Base-by-base conservation (phyloP, 23 tunicate genomes). In the Halocynthia aurantium region DNA sequence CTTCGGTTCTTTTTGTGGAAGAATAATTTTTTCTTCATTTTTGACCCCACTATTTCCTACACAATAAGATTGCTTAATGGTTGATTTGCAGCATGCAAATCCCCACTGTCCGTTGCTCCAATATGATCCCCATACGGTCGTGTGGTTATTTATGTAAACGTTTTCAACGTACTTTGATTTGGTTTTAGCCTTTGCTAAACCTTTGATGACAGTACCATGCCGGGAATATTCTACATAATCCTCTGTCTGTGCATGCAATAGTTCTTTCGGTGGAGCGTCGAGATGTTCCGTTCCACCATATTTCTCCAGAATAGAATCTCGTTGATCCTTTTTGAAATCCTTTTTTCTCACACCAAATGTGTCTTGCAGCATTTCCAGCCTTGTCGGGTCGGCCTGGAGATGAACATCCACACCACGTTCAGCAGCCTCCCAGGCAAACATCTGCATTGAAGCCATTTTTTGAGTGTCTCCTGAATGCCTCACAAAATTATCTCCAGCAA, bases 401-500 rank as follows among this genome's bases (percentile, higher is more conserved):
- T 94, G 98, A 52, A 94, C 98, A 54, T 88, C 91, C 8, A 82
- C 86, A 0, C 98, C 98, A 61, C 78, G 75, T 17, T 94, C 95
- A 57, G 67, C 85, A n/a, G 98, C 98, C 64, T 94, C 94, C 98
- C 94, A 87, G 5, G 98, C 98, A 76, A 87, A 94, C 89, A 94
- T 84, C 78, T 94, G 98, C 55, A 83, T 88, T 10, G 77, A 77
- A 10, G 98, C 98, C 94, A 94, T 87, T 58, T 81, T 83, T 10
- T 76, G 81, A 10, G 89, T 80, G 71, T 94, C 98, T 50, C 98
- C 98, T 17, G 90, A 69, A 62, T 85, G 61, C 22, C 98, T 77
- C 22, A 94, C 94, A 58, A 94, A 94, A 70, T 94, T 94, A 58
- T 94, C 98, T 7, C 98, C 98, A 54, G 94, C 98, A 71, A 62